phyloP scores from a whole-genome alignment of 2,888 invertebrate genomes.

The Candidula unifasciata region DNA sequence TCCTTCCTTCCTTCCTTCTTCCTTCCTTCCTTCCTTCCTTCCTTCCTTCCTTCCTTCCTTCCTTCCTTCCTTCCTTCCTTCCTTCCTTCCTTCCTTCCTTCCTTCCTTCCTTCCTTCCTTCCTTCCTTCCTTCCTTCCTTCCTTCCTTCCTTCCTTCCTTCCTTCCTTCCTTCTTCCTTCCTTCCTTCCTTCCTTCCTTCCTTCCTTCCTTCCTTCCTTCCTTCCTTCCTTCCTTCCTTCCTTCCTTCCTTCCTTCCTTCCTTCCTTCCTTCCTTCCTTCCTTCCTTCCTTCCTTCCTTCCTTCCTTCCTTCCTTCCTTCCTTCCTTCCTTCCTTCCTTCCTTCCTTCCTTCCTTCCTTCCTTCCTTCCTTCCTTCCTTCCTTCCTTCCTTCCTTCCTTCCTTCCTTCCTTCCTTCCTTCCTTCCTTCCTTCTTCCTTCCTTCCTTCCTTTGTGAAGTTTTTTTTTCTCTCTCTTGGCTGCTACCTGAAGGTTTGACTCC shows the following conservation, averaged over 20 bases:
- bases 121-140: neutral
- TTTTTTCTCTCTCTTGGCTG: no score
- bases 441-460: neutral
- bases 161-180: neutral
- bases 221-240: slow-evolving; percentile 1
- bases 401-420: neutral
- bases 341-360: no score
- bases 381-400: no score
- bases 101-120: neutral
- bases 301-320: neutral
- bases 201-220: slow-evolving; percentile 15
- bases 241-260: neutral
- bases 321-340: neutral
- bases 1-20: neutral
- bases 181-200: slow-evolving; percentile 6
- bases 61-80: neutral
- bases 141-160: neutral
- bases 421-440: neutral
- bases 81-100: neutral
- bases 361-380: no score
- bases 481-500: no score
- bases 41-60: neutral
- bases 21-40: neutral
- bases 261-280: slow-evolving; percentile 4
- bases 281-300: neutral